Evolutionary conservation across 2,113 vertebrate species (phyloP), one percentile per base, ranked within the genome.

Genomic region (Clarias macrocephalus): DNA sequence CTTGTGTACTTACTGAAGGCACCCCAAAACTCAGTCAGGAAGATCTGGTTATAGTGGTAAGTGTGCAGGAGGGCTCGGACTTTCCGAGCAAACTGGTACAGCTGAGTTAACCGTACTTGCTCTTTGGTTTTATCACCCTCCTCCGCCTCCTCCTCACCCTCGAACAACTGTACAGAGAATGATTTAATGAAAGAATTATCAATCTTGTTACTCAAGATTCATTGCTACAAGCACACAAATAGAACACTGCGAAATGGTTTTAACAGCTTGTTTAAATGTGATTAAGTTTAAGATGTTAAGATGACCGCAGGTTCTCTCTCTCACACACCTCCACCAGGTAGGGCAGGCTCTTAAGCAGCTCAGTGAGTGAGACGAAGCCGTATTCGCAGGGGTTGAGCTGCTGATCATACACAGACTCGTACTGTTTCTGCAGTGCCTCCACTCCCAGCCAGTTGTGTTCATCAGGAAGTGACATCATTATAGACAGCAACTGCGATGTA

Each of bases 21-120:
- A 48, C 93, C 87, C 8, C 95, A 92, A 91, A 99, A 99, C 88
- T 99, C 98, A 0, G 96, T 96, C 84, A 99, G 95, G 92, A 99
- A 99, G 91, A 99, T 97, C 93, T 99, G 98, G 92, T 99, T 97
- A 93, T 99, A 99, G 87, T 99, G 98, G 91, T 99, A 99, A 9
- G 98, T 99, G 89, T 97, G 97, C 84, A 99, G 97, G 85, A 99
- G 92, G 6, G 96, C 96, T 0, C 98, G 96, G 0, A 99, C 96
- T 0, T 96, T 96, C 81, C 98, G 96, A 54, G 98, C 98, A 91
- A 99, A 99, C 93, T 97, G 92, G 88, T 99, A 99, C 3, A 99
- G 95, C 85, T 91, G 93, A 11, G 98, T 99, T 82, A 99, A 96
- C 92, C 95, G 95, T 89, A 99, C 97, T 59, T 92, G 94, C 65